Percentiles rank a stretch among this genome's conserved stretches.
phyloP scores from a whole-genome alignment of 1,140 invertebrate genomes.

The Gonioctena quinquepunctata region DNA sequence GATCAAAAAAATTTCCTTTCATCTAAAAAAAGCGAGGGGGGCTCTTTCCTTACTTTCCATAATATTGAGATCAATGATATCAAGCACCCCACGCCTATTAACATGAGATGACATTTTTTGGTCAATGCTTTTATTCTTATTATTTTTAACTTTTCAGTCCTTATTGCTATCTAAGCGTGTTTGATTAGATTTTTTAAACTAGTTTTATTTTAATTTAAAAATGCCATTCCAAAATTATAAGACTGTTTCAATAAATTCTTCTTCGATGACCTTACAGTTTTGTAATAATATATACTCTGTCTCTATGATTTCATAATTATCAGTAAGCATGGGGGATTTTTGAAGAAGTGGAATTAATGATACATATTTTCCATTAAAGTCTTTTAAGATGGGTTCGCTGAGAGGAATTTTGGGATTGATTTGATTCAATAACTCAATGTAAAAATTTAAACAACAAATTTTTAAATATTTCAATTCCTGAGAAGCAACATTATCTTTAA shows the following conservation, averaged over 20 bases:
- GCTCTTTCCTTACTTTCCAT: too few species aligned
- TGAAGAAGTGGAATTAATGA: neutral
- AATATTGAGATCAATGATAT: too few species aligned
- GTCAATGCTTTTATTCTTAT: too few species aligned
- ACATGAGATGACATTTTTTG: too few species aligned
- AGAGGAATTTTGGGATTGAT: neutral
- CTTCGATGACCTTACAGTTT: neutral
- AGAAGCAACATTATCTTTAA: neutral
- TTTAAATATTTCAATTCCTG: neutral
- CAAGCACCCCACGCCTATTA: too few species aligned
- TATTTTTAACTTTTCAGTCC: too few species aligned
- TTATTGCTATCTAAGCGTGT: too few species aligned
- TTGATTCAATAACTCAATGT: neutral
- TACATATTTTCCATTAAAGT: neutral
- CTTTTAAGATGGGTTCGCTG: neutral
- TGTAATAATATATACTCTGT: neutral
- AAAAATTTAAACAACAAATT: neutral
- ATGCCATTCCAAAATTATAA: neutral
- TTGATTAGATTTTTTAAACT: too few species aligned
- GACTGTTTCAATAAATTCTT: neutral
- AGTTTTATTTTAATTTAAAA: too few species aligned
- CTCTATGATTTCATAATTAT: neutral
- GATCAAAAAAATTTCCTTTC: too few species aligned
- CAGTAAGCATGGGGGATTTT: neutral
- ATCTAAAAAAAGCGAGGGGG: too few species aligned